phyloP scores from a whole-genome alignment of 2,113 vertebrate genomes.

The Passer montanus region DNA sequence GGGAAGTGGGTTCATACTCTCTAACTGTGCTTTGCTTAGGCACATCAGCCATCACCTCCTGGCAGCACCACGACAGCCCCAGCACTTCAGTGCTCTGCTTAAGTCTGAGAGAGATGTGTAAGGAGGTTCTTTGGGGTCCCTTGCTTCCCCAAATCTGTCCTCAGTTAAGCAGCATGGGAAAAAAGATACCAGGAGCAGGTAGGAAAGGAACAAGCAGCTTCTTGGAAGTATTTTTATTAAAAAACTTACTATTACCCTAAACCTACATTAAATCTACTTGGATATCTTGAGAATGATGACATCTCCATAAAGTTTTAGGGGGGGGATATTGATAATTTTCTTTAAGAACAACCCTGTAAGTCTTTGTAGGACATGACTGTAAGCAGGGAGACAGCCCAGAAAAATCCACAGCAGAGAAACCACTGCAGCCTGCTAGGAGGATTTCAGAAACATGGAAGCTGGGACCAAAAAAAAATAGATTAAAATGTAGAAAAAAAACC shows the following conservation, averaged over 20 bases:
- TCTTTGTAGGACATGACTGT: background rate
- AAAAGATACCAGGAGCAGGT: background rate
- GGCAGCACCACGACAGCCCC: background rate
- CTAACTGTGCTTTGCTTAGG: background rate
- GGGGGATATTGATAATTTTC: background rate
- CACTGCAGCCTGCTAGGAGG: accelerated
- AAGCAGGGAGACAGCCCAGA: background rate
- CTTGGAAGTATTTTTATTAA: background rate
- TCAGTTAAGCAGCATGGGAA: background rate
- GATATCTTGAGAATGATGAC: background rate
- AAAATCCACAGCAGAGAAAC: accelerated
- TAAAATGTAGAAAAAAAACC: background rate
- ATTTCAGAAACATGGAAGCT: background rate
- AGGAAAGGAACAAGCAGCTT: background rate
- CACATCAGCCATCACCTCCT: background rate
- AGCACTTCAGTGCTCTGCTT: background rate
- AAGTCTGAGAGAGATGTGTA: accelerated
- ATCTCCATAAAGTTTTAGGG: background rate
- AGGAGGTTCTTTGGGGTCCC: background rate
- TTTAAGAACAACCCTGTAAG: background rate
- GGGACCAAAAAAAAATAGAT: background rate
- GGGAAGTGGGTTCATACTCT: background rate
- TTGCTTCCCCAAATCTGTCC: background rate
- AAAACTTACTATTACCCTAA: background rate
- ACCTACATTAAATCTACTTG: background rate